phyloP scores from a whole-genome alignment of 2,797 vertebrate genomes.

The Atherinosoma microstoma region DNA sequence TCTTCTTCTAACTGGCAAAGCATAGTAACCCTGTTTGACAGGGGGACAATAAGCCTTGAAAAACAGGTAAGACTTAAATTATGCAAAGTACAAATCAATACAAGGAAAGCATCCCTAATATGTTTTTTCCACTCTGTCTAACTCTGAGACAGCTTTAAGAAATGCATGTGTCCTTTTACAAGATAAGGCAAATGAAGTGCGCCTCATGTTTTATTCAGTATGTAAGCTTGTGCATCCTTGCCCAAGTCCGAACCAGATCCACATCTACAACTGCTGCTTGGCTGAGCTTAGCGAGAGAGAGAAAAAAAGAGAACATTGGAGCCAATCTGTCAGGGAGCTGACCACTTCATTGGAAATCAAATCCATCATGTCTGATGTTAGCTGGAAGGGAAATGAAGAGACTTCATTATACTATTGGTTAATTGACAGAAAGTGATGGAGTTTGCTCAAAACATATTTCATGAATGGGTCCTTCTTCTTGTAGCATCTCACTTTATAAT shows the following conservation, averaged over 20 bases:
- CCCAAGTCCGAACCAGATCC: conserved; percentile 41
- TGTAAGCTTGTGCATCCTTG: conserved; percentile 2
- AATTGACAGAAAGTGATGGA: conserved; percentile 63
- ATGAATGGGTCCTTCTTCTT: conserved; percentile 26
- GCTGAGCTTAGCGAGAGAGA: neutral
- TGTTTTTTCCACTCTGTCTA: conserved; percentile 18
- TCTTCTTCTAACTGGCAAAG: neutral
- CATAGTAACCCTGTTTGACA: conserved; percentile 1
- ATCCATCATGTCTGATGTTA: conserved; percentile 51
- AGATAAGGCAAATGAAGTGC: conserved; percentile 45
- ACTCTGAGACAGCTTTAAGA: conserved; percentile 25
- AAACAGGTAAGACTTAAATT: conserved; percentile 38
- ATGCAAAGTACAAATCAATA: conserved; percentile 32
- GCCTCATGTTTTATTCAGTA: conserved; percentile 68
- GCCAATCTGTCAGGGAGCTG: conserved; percentile 29
- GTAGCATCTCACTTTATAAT: conserved; percentile 10
- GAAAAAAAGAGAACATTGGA: conserved; percentile 6
- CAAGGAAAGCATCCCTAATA: conserved; percentile 25
- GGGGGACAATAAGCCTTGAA: neutral
- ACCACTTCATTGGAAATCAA: conserved; percentile 56
- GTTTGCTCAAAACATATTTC: conserved; percentile 37
- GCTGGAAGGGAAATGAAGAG: conserved; percentile 37
- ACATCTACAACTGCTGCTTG: conserved; percentile 52
- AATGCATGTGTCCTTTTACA: conserved; percentile 13
- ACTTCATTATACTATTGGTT: conserved; percentile 54